These are phyloP conservation scores for Eufriesea mexicana DNA, from an alignment of 1,140 invertebrate species.

Conservation along the genomic window DNA sequence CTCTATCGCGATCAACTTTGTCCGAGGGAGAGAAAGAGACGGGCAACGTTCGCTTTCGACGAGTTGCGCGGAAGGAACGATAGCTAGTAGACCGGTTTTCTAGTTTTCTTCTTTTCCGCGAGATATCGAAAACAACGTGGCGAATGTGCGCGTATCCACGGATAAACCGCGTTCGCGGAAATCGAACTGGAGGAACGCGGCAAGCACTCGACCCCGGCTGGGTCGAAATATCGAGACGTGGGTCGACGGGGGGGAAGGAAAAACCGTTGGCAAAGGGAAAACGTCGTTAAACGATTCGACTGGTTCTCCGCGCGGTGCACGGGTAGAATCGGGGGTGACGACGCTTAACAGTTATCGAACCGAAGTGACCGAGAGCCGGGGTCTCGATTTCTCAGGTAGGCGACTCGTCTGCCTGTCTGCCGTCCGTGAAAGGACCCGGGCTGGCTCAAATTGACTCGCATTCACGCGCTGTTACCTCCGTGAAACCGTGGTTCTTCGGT, in stretches of 20 bases:
- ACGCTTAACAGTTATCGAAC: conserved; percentile 8
- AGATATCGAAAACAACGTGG: not conserved
- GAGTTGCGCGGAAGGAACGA: conserved; percentile 35
- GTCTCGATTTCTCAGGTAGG: conserved; percentile 44
- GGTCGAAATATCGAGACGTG: no score
- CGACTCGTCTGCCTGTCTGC: not conserved
- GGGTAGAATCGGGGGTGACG: conserved; percentile 3
- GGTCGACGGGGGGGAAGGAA: no score
- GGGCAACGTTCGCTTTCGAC: not conserved
- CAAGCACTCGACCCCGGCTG: no score
- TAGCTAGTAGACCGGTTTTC: conserved; percentile 15
- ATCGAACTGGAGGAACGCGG: no score
- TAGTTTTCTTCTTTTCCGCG: no score
- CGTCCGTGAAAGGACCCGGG: conserved; percentile 19
- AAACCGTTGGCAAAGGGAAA: conserved; percentile 27
- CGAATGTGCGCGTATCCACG: no score
- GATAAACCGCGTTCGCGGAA: no score
- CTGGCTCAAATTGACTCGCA: conserved; percentile 37
- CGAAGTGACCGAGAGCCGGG: not conserved
- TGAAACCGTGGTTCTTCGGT: conserved; percentile 15
- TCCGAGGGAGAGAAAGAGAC: not conserved
- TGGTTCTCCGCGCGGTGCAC: not conserved
- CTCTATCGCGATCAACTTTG: conserved; percentile 45
- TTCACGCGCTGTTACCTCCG: conserved; percentile 46
- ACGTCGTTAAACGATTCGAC: conserved; percentile 35